These are phyloP conservation scores for Andrena flavipes DNA, from an alignment of 2,888 invertebrate genomes.

Conservation along the genomic window DNA sequence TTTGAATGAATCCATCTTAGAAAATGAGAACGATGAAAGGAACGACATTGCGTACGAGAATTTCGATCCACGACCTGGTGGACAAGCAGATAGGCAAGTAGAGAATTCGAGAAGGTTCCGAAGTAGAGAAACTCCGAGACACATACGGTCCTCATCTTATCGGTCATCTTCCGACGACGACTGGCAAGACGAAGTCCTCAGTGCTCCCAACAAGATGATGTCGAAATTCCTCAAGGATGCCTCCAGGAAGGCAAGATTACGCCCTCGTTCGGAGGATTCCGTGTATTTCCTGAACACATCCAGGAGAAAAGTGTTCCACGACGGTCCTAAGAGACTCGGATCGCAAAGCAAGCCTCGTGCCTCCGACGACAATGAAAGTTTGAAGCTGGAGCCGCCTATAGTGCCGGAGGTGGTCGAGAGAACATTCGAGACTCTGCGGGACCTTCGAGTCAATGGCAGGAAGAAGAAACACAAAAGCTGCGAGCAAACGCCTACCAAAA, in stretches of 20 bases:
- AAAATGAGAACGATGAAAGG: too few relatives aligned
- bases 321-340: neutral
- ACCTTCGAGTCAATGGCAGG: slow-evolving; percentile 35
- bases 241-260: slow-evolving; percentile 27
- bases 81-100: neutral
- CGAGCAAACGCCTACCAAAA: slow-evolving; percentile 7
- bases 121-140: neutral
- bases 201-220: slow-evolving; percentile 12
- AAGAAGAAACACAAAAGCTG: slow-evolving; percentile 26
- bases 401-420: slow-evolving; percentile 87
- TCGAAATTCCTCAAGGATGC: slow-evolving; percentile 54
- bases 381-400: slow-evolving; percentile 87
- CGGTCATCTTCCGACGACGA: slow-evolving; percentile 47
- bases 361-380: slow-evolving; percentile 68
- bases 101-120: too few relatives aligned
- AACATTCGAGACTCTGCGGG: slow-evolving; percentile 86
- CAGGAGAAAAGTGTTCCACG: slow-evolving; percentile 28
- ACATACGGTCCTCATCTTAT: neutral
- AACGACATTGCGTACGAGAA: neutral
- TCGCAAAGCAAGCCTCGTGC: neutral
- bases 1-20: neutral
- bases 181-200: slow-evolving; percentile 53
- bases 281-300: slow-evolving; percentile 45
- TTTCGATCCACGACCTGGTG: neutral
- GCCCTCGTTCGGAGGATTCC: slow-evolving; percentile 3